Base-by-base conservation (phyloP, 1,140 invertebrate genomes). In the Dreissena polymorpha region DNA sequence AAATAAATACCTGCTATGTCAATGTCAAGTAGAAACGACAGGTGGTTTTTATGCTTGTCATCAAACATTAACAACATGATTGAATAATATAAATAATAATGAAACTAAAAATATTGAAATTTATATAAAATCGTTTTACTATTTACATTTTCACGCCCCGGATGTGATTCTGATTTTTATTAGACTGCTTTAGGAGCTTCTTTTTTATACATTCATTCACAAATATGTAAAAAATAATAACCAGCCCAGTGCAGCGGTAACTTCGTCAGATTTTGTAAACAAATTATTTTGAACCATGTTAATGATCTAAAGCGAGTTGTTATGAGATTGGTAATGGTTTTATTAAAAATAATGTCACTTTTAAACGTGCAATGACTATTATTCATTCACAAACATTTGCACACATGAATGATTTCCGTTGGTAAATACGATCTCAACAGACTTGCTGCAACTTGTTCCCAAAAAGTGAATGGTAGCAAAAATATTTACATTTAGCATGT, bases 31-130 rank as follows among this genome's bases (percentile, higher is more conserved):
- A 83, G 53, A 83, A 83, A 83, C 25, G 73, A 77, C 55, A 83
- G 50, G 71, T 83, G 73, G 23, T 21, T 77, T 49, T 83, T 83
- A 21, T 83, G 81, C 64, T 83, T 83, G 6, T 83, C 81, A 83
- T 83, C 81, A 83, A 83, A 83, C 81, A 76, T 77, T 21, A 83
- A 64, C 65, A 83, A 77, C 81, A 83, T 83, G 27, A 39, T 83
- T 16, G n/a, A 18, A 27, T 51, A 51, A 39, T 64, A 63, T 6
- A 60, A 27, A 14, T 2, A 49, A 8, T 23, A 25, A 3, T 18
- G 8, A 21, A 65, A 12, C 39, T 67, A 21, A n/a, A 64, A 75
- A 3, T 18, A n/a, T 60, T 60, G 21, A 60, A 5, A n/a, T 60
- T 60, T 23, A n/a, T 60, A 60, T 60, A 39, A 39, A 39, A 39